Base-by-base conservation (phyloP, 2,888 invertebrate genomes). In the Rotaria sp. region DNA sequence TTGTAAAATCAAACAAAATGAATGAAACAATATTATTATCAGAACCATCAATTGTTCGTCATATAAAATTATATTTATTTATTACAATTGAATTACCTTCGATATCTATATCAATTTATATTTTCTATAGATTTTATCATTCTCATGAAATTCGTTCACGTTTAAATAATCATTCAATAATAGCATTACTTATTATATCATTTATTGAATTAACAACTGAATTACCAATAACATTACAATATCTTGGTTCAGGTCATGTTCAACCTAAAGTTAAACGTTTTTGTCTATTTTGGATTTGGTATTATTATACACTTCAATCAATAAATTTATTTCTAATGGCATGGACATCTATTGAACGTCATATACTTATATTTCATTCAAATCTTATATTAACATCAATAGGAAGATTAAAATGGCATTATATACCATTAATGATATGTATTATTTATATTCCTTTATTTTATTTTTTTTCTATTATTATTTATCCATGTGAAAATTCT, bases 211-310 rank as follows among this genome's bases (percentile, higher is more conserved):
- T 30, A 13, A 75, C 75, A 21, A 41, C 38, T 1, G 75, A 75
- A 45, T 75, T 75, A 26, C 75, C 75, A 24, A 75, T 75, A 1
- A 21, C 75, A 41, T 45, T 75, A 26, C 24, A 75, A 26, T 75
- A 41, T 75, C 75, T 41, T n/a, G 10, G 38, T 26, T 41, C 30
- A 11, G 75, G 75, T 41, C 11, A 75, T 45, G 75, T 75, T 41
- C 21, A 41, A 75, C 38, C 41, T 10, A 7, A 8, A 26, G 21
- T 26, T 24, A 0, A 21, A 11, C 8, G 10, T 26, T 75, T 75
- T 41, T 75, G 75, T 75, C 15, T 75, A 41, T 75, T 75, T 75
- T 75, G 75, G 75, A 75, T 41, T 41, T 75, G 38, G 41, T 75
- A 30, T 75, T 45, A 75, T 75, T 75, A 41, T 75, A 45, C 75